Evolutionary conservation across 2,888 invertebrate genomes (phyloP).

Genomic region (Muscina levida): DNA sequence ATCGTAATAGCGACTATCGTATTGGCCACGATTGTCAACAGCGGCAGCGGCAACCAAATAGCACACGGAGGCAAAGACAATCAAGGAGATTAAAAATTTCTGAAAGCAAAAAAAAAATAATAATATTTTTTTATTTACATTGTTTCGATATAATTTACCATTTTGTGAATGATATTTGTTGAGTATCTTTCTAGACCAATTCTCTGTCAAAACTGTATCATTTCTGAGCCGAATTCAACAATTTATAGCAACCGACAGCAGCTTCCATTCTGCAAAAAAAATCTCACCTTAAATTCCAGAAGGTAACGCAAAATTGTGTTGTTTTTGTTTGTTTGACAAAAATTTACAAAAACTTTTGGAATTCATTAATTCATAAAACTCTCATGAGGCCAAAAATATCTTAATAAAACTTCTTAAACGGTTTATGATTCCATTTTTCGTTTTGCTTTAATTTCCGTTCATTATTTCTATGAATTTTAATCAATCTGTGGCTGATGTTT

Average conservation of each 20-base stretch:
- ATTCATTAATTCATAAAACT: background rate
- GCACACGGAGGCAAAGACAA: background rate
- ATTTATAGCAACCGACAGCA: conserved; percentile 36
- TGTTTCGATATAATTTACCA: conserved; percentile 35
- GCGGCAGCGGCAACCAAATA: conserved; percentile 12
- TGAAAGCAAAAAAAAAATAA: conserved; percentile 32
- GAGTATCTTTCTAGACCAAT: conserved; percentile 11
- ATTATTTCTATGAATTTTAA: conserved; percentile 50
- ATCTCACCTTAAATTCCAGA: background rate
- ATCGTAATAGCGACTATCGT: conserved; percentile 68
- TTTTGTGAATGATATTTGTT: conserved; percentile 22
- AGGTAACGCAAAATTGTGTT: conserved; percentile 19
- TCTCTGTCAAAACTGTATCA: conserved; percentile 29
- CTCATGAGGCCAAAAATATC: background rate
- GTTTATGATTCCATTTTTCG: conserved; percentile 7
- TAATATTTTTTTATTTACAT: background rate
- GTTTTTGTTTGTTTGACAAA: background rate
- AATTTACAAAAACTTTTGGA: background rate
- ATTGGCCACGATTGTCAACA: conserved; percentile 56
- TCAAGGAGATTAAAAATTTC: conserved; percentile 33
- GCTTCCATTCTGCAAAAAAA: conserved; percentile 2
- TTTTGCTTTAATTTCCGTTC: conserved; percentile 47
- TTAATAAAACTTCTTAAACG: conserved; percentile 22
- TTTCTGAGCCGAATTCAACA: background rate
- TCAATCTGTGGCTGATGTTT: background rate